Evolutionary conservation across 2,113 vertebrate genomes (phyloP).

Genomic region (Mandrillus leucophaeus): DNA sequence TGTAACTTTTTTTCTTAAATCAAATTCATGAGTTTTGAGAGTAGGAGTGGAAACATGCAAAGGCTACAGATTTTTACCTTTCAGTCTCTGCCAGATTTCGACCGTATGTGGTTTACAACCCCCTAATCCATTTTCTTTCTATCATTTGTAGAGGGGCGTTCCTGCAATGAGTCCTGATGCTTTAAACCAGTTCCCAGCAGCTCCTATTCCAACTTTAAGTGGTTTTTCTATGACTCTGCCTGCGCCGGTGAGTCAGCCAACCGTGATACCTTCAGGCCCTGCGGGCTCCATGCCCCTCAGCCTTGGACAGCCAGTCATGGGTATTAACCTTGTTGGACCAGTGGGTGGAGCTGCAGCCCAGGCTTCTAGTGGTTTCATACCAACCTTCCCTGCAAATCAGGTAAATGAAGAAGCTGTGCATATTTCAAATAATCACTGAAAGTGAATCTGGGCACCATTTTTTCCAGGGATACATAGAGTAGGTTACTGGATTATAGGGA

Average conservation of each 20-base stretch:
- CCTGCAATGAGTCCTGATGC: conserved; percentile 93
- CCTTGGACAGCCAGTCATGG: conserved; percentile 87
- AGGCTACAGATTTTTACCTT: conserved; percentile 10
- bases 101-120: background rate
- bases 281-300: conserved; percentile 83
- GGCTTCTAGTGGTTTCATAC: conserved; percentile 84
- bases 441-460: background rate
- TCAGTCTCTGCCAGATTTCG: background rate
- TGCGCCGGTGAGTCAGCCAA: conserved; percentile 85
- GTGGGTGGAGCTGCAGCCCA: conserved; percentile 79
- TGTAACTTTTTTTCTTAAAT: conserved; percentile 10
- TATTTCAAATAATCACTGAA: background rate
- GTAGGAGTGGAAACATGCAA: background rate
- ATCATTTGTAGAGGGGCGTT: conserved; percentile 90
- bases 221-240: conserved; percentile 90
- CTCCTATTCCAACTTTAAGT: conserved; percentile 94
- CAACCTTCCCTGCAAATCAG: conserved; percentile 84
- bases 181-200: conserved; percentile 93
- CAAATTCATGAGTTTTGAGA: conserved; percentile 4
- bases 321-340: conserved; percentile 85
- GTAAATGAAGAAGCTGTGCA: conserved; percentile 61
- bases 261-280: conserved; percentile 77
- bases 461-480: rapidly evolving
- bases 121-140: conserved; percentile 43
- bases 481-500: background rate